Percentiles rank a stretch among this genome's conserved stretches.
Evolutionary conservation across 2,797 vertebrate genomes (phyloP).

Genomic region (Cheirogaleus major): DNA sequence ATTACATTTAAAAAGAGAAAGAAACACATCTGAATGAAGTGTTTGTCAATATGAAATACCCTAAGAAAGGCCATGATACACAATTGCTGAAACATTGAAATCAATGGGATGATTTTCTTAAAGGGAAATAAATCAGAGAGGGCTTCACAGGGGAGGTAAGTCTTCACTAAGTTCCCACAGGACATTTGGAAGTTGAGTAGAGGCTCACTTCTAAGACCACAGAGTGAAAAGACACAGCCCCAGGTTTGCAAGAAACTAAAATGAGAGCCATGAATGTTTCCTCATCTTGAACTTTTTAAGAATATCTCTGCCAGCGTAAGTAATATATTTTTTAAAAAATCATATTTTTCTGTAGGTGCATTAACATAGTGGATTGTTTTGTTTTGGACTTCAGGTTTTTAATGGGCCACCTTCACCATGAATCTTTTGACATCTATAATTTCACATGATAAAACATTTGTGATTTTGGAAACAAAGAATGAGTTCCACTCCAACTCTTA

Average conservation of each 20-base stretch:
- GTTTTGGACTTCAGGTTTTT: background rate
- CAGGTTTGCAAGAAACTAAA: background rate
- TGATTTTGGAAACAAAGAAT: slow-evolving; percentile 7
- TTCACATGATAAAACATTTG: background rate
- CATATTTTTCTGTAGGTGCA: background rate
- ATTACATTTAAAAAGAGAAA: background rate
- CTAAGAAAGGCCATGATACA: accelerated
- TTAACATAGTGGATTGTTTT: background rate
- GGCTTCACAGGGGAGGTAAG: background rate
- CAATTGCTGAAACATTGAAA: background rate
- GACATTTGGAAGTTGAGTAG: background rate
- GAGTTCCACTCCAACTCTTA: background rate
- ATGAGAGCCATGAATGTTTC: background rate
- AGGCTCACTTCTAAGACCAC: background rate
- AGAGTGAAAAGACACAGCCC: background rate
- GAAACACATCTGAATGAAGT: background rate
- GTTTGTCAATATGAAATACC: background rate
- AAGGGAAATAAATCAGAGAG: background rate
- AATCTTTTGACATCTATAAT: slow-evolving; percentile 43
- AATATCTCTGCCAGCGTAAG: background rate
- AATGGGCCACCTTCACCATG: background rate
- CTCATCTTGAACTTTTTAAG: background rate
- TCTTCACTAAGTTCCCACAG: background rate
- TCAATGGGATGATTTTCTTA: background rate
- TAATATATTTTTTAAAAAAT: background rate